phyloP scores from a whole-genome alignment of 2,888 invertebrate genomes.

The Hirtodrosophila histrioides region DNA sequence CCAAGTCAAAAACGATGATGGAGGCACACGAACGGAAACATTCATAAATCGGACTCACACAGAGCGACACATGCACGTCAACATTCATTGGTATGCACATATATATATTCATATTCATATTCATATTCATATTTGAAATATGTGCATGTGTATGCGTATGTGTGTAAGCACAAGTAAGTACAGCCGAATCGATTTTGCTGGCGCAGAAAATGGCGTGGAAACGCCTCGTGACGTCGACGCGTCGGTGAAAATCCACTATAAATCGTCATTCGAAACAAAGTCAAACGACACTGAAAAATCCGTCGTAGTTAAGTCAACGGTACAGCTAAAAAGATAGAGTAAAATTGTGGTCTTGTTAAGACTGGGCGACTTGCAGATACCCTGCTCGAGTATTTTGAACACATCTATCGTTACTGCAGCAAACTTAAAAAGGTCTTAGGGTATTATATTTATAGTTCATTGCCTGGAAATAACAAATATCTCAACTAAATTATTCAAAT shows the following conservation, averaged over 20 bases:
- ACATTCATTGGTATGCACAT: slow-evolving; percentile 16
- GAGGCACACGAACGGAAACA: slow-evolving; percentile 70
- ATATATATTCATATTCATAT: slow-evolving; percentile 2
- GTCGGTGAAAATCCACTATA: slow-evolving; percentile 82
- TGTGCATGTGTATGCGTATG: slow-evolving; percentile 10
- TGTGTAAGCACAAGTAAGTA: slow-evolving; percentile 34
- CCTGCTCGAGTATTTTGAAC: not conserved
- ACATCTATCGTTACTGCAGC: too few species aligned
- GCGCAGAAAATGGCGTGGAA: slow-evolving; percentile 56
- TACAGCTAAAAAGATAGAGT: slow-evolving; percentile 17
- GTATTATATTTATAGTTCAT: too few species aligned
- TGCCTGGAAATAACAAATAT: too few species aligned
- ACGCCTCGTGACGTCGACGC: slow-evolving; percentile 57
- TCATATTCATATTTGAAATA: slow-evolving; percentile 4
- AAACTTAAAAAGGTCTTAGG: too few species aligned
- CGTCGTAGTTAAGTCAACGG: slow-evolving; percentile 1
- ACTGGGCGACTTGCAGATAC: not conserved
- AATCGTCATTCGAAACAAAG: slow-evolving; percentile 57
- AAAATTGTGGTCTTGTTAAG: not conserved
- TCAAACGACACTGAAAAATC: slow-evolving; percentile 18
- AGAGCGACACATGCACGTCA: slow-evolving; percentile 48
- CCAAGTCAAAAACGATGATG: slow-evolving; percentile 69
- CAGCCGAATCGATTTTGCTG: slow-evolving; percentile 43
- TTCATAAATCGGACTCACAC: slow-evolving; percentile 55
- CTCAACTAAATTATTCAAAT: too few species aligned